Conservation (phyloP, 2,113 vertebrate species). For the Siniperca knerii region DNA sequence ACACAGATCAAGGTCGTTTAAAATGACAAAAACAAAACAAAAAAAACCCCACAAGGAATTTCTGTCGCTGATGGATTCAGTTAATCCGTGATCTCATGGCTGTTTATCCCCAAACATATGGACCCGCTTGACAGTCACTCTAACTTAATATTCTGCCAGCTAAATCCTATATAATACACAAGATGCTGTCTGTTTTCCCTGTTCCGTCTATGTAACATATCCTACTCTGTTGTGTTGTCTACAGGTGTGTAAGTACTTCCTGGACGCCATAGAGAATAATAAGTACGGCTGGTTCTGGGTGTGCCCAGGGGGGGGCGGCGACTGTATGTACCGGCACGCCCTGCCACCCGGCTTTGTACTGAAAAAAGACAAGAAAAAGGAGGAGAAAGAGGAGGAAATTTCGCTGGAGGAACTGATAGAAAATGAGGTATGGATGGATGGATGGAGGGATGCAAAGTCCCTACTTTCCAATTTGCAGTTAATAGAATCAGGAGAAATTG, state of each 20-base stretch:
- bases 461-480: not conserved
- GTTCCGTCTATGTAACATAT: not conserved
- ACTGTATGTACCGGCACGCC: constrained; percentile 97
- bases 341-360: constrained; percentile 96
- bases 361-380: constrained; percentile 98
- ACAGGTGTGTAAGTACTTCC: constrained; percentile 96
- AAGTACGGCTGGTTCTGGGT: constrained; percentile 99
- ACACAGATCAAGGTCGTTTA: not conserved
- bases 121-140: not conserved
- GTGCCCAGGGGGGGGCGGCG: constrained; percentile 92
- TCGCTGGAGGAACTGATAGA: constrained; percentile 98
- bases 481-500: not conserved
- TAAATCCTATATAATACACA: not conserved
- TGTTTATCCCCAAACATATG: not conserved
- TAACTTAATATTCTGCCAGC: not conserved
- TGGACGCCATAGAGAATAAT: constrained; percentile 97
- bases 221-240: not conserved
- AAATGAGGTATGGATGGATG: constrained; percentile 88
- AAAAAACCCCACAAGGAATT: not conserved
- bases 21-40: not conserved
- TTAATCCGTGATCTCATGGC: not conserved
- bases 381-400: constrained; percentile 95
- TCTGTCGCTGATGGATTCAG: not conserved
- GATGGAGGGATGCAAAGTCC: not conserved
- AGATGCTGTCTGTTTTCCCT: fast-evolving